A percentile compares a stretch with the other conserved stretches of the same genome.
Evolutionary conservation across 2,888 invertebrate species (phyloP).

Genomic region (Beris morrisii): DNA sequence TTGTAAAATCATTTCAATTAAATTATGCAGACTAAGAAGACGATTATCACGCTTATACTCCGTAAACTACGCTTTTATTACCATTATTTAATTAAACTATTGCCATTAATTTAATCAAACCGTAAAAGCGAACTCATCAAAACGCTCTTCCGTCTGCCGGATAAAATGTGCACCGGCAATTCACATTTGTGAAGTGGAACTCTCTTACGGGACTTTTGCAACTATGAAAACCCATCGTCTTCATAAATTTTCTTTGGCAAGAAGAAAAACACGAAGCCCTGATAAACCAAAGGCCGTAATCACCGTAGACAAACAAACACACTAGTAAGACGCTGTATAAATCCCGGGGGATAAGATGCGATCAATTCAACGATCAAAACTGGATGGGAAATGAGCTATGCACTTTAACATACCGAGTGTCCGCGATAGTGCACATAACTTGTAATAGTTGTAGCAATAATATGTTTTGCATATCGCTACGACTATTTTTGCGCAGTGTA

Average conservation of each 20-base stretch:
- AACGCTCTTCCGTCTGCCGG: neutral
- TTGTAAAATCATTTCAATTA: too few species aligned
- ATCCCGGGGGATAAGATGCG: neutral
- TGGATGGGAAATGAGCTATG: neutral
- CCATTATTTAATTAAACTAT: too few species aligned
- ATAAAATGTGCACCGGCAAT: neutral
- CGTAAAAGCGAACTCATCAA: neutral
- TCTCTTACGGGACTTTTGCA: constrained; percentile 55
- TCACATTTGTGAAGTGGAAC: constrained; percentile 50
- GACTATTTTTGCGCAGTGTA: neutral
- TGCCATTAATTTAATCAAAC: constrained; percentile 1
- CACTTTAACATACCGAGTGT: too few species aligned
- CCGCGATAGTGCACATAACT: neutral
- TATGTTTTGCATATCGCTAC: neutral
- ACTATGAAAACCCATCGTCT: neutral
- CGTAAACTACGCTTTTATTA: too few species aligned
- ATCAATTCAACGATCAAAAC: neutral
- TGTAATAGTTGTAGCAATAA: neutral
- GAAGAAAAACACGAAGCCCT: neutral
- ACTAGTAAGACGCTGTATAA: neutral
- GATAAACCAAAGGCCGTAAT: neutral
- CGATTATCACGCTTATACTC: too few species aligned
- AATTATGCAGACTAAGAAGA: too few species aligned
- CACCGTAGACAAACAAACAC: too few species aligned
- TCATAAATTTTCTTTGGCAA: constrained; percentile 5